phyloP scores from a whole-genome alignment of 2,888 invertebrate species.

The Acrocyrtus sp. region DNA sequence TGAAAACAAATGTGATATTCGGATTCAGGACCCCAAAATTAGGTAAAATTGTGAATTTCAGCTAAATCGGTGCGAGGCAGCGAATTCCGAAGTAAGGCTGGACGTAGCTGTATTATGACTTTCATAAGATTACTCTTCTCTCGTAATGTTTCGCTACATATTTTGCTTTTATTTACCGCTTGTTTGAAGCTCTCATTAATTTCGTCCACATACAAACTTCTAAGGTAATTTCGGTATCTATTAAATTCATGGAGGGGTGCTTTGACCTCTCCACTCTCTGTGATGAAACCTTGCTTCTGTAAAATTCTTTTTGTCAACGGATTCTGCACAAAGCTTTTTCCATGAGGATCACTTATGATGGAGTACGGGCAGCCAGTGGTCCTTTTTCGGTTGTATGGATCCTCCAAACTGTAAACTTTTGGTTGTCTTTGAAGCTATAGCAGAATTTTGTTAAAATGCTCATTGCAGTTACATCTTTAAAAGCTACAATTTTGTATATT shows the following conservation, averaged over 20 bases:
- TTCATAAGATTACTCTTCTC: too few relatives aligned
- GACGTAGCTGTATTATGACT: not conserved
- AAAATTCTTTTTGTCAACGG: constrained; percentile 46
- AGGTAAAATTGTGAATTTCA: too few relatives aligned
- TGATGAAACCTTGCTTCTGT: constrained; percentile 56
- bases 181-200: constrained; percentile 22
- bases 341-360: constrained; percentile 56
- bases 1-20: too few relatives aligned
- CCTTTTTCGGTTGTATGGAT: constrained; percentile 46
- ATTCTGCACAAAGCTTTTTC: constrained; percentile 42
- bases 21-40: too few relatives aligned
- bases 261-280: constrained; percentile 49
- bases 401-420: constrained; percentile 12
- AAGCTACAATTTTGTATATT: not conserved
- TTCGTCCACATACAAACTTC: constrained; percentile 41
- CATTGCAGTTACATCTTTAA: not conserved
- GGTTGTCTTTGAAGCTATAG: constrained; percentile 27
- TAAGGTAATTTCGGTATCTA: constrained; percentile 53
- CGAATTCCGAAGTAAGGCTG: not conserved
- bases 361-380: constrained; percentile 46
- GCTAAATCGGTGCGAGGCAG: not conserved
- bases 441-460: not conserved
- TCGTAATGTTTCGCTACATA: not conserved
- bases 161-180: constrained; percentile 23
- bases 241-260: constrained; percentile 55